Conservation (phyloP, 2,113 vertebrate species). For the Pyxicephalus adspersus region DNA sequence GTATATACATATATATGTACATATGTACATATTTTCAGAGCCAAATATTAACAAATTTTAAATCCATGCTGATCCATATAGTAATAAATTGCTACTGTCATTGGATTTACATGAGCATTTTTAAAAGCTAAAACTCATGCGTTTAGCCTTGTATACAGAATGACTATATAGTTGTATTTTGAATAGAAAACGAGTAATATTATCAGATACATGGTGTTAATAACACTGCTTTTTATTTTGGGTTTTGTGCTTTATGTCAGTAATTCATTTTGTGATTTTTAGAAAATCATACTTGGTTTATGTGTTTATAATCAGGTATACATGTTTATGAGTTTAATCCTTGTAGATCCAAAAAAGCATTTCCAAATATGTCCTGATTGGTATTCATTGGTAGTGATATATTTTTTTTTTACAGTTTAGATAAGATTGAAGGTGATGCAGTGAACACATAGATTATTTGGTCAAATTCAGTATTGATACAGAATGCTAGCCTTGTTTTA, state of each 20-base stretch:
- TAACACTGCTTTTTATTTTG: neutral
- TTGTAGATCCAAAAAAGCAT: neutral
- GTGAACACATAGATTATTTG: neutral
- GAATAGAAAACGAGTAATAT: neutral
- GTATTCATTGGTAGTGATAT: neutral
- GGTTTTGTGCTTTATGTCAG: neutral
- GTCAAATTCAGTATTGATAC: neutral
- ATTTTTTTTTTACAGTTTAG: neutral
- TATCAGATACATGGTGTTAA: slow-evolving; percentile 3
- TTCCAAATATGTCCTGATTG: no score
- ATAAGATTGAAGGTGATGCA: no score
- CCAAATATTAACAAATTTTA: slow-evolving; percentile 42
- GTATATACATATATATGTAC: slow-evolving; percentile 47
- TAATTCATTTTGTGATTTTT: no score
- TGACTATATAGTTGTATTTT: slow-evolving; percentile 24
- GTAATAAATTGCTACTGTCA: slow-evolving; percentile 1
- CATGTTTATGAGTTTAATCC: neutral
- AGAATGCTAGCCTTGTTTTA: neutral
- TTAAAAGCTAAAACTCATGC: neutral
- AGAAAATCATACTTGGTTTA: neutral
- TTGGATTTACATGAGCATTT: slow-evolving; percentile 12
- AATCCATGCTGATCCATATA: neutral
- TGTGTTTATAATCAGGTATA: neutral
- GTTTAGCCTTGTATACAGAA: neutral
- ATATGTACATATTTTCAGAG: slow-evolving; percentile 49